Base-by-base conservation (phyloP, 2,113 vertebrate genomes). In the Podarcis muralis region DNA sequence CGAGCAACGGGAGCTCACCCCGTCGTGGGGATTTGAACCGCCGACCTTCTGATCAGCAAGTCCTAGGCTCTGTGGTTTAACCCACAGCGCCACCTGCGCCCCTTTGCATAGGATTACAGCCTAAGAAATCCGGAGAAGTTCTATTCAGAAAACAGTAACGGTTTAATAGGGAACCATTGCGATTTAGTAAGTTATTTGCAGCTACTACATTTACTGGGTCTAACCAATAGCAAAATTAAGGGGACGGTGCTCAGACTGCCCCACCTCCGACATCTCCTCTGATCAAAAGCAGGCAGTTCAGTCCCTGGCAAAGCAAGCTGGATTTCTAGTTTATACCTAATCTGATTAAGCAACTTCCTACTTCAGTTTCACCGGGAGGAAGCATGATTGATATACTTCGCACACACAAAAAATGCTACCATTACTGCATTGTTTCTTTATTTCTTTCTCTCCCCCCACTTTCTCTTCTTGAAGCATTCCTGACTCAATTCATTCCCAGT, bases 401-500 rank as follows among this genome's bases (percentile, higher is more conserved):
- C 68, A 23, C 75, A 48, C 68, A 23, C 75, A 68, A 82, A 62
- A 87, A 82, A 81, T 82, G 30, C 32, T 87, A 71, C 43, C 69
- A 75, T 32, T n/a, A 75, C 37, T 25, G 16, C 22, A 25, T 87
- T 8, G 15, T 35, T 57, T 74, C 83, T 72, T 32, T 80, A 30
- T n/a, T 22, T 77, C 9, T 25, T 25, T 48, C 12, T 1, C 22
- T n/a, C 13, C 9, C 48, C 76, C 43, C 37, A 27, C 16, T 25
- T 25, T 48, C 12, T 66, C 25, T 74, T 23, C 30, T 15, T 66
- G 80, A 86, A 91, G 43, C 27, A 90, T 95, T 92, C 93, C 92
- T 95, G 82, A 91, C 93, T 92, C 75, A 87, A 32, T 87, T 90
- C 18, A 35, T 69, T 93, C 90, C 76, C 53, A 86, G 35, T 93